Percentiles rank a stretch among this genome's conserved stretches.
Conservation (phyloP, 2,797 vertebrate species). For the Tapirus indicus region DNA sequence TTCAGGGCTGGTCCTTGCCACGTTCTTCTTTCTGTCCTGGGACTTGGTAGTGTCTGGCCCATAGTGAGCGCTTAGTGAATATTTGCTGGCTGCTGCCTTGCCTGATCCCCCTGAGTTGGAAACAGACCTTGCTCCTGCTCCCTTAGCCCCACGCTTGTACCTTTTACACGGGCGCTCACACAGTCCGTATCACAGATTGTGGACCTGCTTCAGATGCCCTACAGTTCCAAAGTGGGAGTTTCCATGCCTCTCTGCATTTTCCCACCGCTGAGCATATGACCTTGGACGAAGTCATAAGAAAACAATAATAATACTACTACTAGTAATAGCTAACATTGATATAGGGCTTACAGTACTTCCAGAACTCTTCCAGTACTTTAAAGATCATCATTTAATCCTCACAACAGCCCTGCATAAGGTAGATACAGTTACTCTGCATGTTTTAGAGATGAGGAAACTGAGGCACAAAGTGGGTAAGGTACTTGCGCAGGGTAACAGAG, state of each 20-base stretch:
- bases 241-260: not conserved
- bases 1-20: not conserved
- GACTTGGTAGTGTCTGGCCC: not conserved
- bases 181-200: fast-evolving
- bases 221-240: not conserved
- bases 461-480: not conserved
- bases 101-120: not conserved
- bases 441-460: not conserved
- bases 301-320: too few species aligned
- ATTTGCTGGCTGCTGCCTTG: not conserved
- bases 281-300: not conserved
- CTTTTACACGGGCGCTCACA: not conserved
- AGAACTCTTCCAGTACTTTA: not conserved
- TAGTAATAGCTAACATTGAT: not conserved
- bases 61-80: not conserved
- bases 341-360: not conserved
- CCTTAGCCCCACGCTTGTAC: not conserved
- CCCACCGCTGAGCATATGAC: not conserved
- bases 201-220: not conserved
- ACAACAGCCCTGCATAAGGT: not conserved
- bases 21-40: not conserved
- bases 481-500: not conserved
- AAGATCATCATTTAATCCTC: not conserved
- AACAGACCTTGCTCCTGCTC: fast-evolving
- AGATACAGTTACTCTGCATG: not conserved